Conservation (phyloP, 2,113 vertebrate genomes). For the Sapajus apella region DNA sequence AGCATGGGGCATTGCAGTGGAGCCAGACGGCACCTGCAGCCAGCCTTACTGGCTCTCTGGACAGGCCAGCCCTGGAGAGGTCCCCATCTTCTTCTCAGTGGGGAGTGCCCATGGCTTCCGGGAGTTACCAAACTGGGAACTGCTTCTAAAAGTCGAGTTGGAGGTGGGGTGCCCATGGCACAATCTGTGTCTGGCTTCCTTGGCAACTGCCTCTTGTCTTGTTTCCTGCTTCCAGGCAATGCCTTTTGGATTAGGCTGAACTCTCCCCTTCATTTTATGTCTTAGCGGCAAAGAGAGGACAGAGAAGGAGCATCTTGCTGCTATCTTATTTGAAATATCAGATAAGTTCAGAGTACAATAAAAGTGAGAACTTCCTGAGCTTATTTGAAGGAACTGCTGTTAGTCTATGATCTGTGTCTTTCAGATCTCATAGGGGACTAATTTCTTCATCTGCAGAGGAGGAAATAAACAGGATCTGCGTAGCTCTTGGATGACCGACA, state of each 20-base stretch:
- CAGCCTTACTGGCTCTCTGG: neutral
- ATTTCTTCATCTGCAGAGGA: neutral
- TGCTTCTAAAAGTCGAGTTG: neutral
- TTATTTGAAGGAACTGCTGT: neutral
- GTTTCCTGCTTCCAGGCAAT: neutral
- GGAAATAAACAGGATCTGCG: neutral
- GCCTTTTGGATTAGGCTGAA: neutral
- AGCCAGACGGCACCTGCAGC: neutral
- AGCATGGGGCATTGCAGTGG: neutral
- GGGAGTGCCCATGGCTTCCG: neutral
- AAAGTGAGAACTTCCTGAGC: neutral
- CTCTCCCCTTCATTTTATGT: neutral
- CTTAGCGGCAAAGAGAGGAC: neutral
- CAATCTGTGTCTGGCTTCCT: neutral
- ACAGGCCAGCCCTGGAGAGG: neutral
- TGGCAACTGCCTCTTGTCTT: neutral
- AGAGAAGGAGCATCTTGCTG: neutral
- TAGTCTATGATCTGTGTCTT: neutral
- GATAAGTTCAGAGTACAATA: neutral
- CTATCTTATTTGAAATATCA: neutral
- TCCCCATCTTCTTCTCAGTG: rapidly evolving
- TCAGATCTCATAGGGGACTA: neutral
- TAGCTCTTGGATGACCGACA: rapidly evolving
- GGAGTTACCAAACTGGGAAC: neutral
- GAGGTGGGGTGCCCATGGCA: neutral